Conservation (phyloP, 2,888 invertebrate genomes). For the Synergus laeviventris region DNA sequence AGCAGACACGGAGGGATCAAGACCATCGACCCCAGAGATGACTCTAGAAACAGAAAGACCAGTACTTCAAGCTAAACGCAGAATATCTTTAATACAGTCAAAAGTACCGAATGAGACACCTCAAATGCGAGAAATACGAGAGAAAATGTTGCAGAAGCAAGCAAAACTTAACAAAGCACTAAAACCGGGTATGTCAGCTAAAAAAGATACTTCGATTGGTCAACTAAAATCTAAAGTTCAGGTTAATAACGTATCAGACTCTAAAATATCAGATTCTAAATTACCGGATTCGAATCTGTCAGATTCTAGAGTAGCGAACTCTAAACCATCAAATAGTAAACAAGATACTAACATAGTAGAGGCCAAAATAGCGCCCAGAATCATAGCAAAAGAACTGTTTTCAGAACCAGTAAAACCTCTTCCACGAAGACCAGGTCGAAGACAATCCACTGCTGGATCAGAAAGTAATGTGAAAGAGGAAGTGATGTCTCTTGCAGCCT, state of each 20-base stretch:
- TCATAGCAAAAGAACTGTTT: constrained; percentile 9
- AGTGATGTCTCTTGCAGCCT: background rate
- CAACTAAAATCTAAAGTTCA: background rate
- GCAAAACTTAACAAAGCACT: constrained; percentile 11
- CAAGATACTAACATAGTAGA: background rate
- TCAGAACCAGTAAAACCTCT: constrained; percentile 33
- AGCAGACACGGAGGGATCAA: background rate
- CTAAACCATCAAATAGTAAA: background rate
- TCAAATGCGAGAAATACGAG: constrained; percentile 59
- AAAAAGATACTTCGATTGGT: background rate
- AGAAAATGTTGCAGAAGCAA: constrained; percentile 56
- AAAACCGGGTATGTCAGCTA: background rate
- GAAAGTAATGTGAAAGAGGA: constrained; percentile 10
- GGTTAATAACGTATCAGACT: background rate
- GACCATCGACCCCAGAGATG: constrained; percentile 14
- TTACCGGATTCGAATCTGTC: background rate
- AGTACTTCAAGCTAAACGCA: constrained; percentile 11
- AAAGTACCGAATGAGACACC: constrained; percentile 59
- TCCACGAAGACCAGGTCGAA: constrained; percentile 6
- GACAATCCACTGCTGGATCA: background rate
- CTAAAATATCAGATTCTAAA: background rate
- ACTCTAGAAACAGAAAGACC: constrained; percentile 23
- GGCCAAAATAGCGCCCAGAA: background rate
- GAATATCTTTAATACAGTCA: background rate
- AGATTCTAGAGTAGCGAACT: constrained; percentile 40